Evolutionary conservation across 2,113 vertebrate genomes (phyloP), one percentile per base, ranked within the genome.

Genomic region (Eudyptes chrysolophus): DNA sequence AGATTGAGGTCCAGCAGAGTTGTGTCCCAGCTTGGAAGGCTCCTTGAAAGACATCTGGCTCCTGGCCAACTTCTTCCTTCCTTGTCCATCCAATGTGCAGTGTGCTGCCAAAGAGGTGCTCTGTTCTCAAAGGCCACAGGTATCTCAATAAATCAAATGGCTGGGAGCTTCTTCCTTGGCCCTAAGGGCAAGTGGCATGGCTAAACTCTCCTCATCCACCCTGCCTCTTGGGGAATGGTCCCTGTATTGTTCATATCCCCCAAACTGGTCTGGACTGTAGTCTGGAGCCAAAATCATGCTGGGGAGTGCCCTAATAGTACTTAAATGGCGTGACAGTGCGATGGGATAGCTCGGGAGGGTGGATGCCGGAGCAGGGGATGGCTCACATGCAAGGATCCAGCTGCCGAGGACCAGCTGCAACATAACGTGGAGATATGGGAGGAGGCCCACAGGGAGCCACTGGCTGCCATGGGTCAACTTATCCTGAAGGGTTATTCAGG

Each of bases 261-360:
- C 51, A 61, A 11, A 66, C 10, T 66, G 34, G 18, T 25, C 65
- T 40, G 36, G 57, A 42, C 49, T 61, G 32, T 40, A 65, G 21
- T 26, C 58, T 64, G 49, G 52, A 87, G 51, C 8, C 16, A 78
- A 64, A 88, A 32, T 44, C 61, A 22, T 25, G 29, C 27, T 42
- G 80, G 11, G 48, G 30, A 69, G 29, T 48, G 54, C 21, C 82
- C 32, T 60, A 54, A 27, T 16, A 85, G 60, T 54, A 51, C 34
- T 24, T 55, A 52, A 54, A 46, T 32, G 13, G n/a, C 1, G 0
- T 42, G 26, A 20, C 36, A n/a, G 19, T 26, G 7, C 2, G 6
- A n/a, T 14, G 49, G 51, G 18, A 44, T 54, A 48, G 27, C 61
- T 58, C 1, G 0, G 66, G 21, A 86, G 16, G 7, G 32, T 24